A percentile compares a stretch with the other conserved stretches of the same genome.
phyloP scores from a whole-genome alignment of 1,140 invertebrate genomes.

The Aphelinus certus region DNA sequence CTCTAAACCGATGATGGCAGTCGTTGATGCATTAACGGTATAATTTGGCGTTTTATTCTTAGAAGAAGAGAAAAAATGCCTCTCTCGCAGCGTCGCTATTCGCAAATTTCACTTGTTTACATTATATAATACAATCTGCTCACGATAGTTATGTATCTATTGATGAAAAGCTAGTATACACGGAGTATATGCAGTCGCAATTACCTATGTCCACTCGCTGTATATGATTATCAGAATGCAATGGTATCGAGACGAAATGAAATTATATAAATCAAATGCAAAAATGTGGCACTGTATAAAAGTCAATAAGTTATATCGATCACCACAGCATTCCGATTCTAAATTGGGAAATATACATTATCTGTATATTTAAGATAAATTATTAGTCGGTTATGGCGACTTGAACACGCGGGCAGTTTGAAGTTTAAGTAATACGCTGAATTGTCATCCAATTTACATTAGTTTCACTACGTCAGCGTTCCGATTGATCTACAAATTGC shows the following conservation, averaged over 20 bases:
- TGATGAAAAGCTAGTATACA: conserved; percentile 27
- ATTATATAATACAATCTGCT: conserved; percentile 43
- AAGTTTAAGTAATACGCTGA: conserved; percentile 40
- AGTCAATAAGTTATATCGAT: background rate
- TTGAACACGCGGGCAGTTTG: conserved; percentile 56
- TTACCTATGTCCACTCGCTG: conserved; percentile 18
- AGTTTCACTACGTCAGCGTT: background rate
- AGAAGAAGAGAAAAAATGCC: conserved; percentile 2
- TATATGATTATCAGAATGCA: conserved; percentile 41
- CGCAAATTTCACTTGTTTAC: conserved; percentile 23
- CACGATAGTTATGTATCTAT: conserved; percentile 41
- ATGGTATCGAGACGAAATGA: background rate
- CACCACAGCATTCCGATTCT: conserved; percentile 32
- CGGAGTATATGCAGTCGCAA: conserved; percentile 35
- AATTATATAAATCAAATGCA: background rate
- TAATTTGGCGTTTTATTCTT: background rate
- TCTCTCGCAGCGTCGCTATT: conserved; percentile 8
- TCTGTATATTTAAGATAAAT: conserved; percentile 24
- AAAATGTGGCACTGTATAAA: background rate
- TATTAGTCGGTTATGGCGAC: conserved; percentile 41
- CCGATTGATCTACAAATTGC: background rate
- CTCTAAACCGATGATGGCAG: no score
- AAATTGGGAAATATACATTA: conserved; percentile 12
- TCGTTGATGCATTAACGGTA: background rate
- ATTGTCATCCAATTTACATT: conserved; percentile 5